Conservation (phyloP, 1,140 invertebrate genomes). For the Heliothis subflexa region DNA sequence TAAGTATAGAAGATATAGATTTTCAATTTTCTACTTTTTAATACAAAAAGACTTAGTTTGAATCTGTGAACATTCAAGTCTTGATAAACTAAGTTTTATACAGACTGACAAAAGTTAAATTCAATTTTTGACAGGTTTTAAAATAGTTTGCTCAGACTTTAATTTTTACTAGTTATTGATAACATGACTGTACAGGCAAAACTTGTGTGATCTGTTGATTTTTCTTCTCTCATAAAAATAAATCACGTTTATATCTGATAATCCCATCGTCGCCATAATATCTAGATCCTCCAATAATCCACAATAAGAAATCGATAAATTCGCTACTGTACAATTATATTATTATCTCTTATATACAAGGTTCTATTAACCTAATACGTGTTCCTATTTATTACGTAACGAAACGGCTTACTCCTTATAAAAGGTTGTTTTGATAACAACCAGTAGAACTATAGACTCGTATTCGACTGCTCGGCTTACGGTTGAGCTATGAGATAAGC, state of each 20-base stretch:
- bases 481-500: conserved; percentile 5
- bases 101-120: background rate
- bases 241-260: too few species aligned
- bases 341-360: conserved; percentile 21
- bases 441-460: conserved; percentile 40
- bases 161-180: too few species aligned
- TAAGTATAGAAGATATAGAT: too few species aligned
- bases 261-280: too few species aligned
- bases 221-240: too few species aligned
- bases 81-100: background rate
- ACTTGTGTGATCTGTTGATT: too few species aligned
- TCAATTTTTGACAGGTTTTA: background rate
- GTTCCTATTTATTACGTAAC: conserved; percentile 45
- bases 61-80: background rate
- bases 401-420: conserved; percentile 46
- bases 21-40: too few species aligned
- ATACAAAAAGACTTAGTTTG: background rate
- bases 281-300: too few species aligned
- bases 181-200: too few species aligned
- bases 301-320: background rate
- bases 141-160: background rate
- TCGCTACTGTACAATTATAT: background rate
- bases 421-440: conserved; percentile 47
- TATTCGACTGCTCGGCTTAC: conserved; percentile 37
- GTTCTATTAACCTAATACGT: conserved; percentile 38